Evolutionary conservation across 2,113 vertebrate species (phyloP).

Genomic region (Hippopotamus amphibius): DNA sequence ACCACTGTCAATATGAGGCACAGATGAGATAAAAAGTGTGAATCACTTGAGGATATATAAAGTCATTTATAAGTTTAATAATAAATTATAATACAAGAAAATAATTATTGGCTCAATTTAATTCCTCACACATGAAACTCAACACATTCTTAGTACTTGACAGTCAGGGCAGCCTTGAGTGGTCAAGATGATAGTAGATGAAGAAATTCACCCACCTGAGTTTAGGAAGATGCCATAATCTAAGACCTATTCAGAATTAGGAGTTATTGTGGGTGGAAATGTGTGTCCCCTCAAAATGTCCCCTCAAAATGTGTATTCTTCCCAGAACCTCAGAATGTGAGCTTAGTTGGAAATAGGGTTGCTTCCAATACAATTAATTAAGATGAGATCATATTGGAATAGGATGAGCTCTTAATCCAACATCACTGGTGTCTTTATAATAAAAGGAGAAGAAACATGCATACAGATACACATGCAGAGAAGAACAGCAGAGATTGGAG

Average conservation of each 20-base stretch:
- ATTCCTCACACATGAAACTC: not conserved
- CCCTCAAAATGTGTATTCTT: not conserved
- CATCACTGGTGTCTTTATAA: not conserved
- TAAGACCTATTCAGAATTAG: not conserved
- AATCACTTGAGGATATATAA: not conserved
- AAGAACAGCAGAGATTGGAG: not conserved
- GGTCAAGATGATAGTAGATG: not conserved
- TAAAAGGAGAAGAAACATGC: not conserved
- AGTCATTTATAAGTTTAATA: not conserved
- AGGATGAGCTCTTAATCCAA: not conserved
- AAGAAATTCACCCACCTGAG: not conserved
- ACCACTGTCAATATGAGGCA: not conserved
- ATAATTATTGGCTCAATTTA: not conserved
- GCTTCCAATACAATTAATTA: not conserved
- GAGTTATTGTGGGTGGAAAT: not conserved
- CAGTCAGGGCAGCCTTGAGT: not conserved
- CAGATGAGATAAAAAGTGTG: not conserved
- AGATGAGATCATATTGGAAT: not conserved
- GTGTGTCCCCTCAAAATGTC: not conserved
- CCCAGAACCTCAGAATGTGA: not conserved
- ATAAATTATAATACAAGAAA: constrained; percentile 7
- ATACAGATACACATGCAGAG: not conserved
- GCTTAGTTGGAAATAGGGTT: not conserved
- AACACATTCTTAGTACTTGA: not conserved
- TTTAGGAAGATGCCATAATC: not conserved